Evolutionary conservation across 2,797 vertebrate genomes (phyloP).

Genomic region (Onychomys torridus): DNA sequence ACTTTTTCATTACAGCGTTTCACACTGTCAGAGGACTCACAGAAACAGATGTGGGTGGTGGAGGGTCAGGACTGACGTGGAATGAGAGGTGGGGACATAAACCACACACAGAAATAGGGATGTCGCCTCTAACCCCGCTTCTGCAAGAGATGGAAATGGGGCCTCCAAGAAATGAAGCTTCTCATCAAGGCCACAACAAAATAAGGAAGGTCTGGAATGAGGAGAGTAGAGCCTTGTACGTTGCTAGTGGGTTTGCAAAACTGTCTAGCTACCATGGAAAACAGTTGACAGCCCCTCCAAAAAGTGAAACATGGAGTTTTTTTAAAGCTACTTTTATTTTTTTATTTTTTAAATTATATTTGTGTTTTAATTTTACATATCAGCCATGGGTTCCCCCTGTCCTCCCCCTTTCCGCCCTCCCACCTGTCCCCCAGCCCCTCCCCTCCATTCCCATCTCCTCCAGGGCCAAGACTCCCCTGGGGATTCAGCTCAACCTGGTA

Average conservation of each 20-base stretch:
- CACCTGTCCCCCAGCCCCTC: too few species aligned
- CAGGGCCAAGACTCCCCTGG: too few species aligned
- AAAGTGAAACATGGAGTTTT: background rate
- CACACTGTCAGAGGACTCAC: background rate
- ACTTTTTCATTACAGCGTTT: background rate
- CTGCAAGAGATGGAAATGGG: background rate
- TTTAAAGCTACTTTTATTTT: too few species aligned
- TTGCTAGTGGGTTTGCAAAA: background rate
- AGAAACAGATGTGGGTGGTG: background rate
- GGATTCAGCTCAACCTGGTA: too few species aligned
- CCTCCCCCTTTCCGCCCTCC: too few species aligned
- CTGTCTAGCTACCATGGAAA: background rate
- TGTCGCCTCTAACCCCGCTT: background rate
- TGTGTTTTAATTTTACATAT: too few species aligned
- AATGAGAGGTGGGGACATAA: background rate
- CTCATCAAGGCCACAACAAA: background rate
- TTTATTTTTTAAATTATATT: too few species aligned
- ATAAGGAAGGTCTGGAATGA: background rate
- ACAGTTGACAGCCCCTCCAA: background rate
- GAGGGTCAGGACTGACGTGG: background rate
- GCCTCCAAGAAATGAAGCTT: background rate
- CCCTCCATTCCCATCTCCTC: too few species aligned
- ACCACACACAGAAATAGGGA: background rate
- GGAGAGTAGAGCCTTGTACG: background rate
- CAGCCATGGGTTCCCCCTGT: too few species aligned